A percentile compares a stretch with the other conserved stretches of the same genome.
These are phyloP conservation scores for Meghimatium bilineatum DNA, from an alignment of 2,888 invertebrate species.

Conservation along the genomic window DNA sequence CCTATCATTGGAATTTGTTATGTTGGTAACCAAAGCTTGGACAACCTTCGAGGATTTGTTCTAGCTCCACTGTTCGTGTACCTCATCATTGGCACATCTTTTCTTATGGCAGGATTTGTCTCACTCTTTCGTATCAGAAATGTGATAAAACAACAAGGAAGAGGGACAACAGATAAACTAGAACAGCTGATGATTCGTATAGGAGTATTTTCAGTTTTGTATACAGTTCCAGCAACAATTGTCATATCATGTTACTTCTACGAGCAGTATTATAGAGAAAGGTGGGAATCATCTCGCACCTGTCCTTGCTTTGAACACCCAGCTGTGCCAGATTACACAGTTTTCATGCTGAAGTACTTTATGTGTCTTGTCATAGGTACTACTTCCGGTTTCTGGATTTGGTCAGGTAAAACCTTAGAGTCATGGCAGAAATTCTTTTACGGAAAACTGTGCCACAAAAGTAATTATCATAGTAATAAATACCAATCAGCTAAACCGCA, in stretches of 20 bases:
- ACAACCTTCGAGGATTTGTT: constrained; percentile 91
- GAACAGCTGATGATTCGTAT: constrained; percentile 98
- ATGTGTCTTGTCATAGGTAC: constrained; percentile 98
- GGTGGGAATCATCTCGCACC: constrained; percentile 89
- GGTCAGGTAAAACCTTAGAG: constrained; percentile 95
- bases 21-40: constrained; percentile 93
- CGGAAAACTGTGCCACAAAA: constrained; percentile 62
- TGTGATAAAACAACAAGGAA: constrained; percentile 87
- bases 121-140: constrained; percentile 96
- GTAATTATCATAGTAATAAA: constrained; percentile 55
- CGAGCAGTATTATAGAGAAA: constrained; percentile 91
- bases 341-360: constrained; percentile 96
- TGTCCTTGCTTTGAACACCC: constrained; percentile 83
- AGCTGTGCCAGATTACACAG: constrained; percentile 85
- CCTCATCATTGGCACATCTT: constrained; percentile 92
- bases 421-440: constrained; percentile 83
- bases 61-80: constrained; percentile 93
- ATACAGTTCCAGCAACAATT: constrained; percentile 94
- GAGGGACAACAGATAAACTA: constrained; percentile 90
- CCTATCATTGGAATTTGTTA: constrained; percentile 96
- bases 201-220: constrained; percentile 96
- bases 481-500: constrained; percentile 63
- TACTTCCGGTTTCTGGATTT: constrained; percentile 97
- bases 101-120: constrained; percentile 95
- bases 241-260: constrained; percentile 95